Conservation (phyloP, 2,113 vertebrate species). For the Erpornis zantholeuca region DNA sequence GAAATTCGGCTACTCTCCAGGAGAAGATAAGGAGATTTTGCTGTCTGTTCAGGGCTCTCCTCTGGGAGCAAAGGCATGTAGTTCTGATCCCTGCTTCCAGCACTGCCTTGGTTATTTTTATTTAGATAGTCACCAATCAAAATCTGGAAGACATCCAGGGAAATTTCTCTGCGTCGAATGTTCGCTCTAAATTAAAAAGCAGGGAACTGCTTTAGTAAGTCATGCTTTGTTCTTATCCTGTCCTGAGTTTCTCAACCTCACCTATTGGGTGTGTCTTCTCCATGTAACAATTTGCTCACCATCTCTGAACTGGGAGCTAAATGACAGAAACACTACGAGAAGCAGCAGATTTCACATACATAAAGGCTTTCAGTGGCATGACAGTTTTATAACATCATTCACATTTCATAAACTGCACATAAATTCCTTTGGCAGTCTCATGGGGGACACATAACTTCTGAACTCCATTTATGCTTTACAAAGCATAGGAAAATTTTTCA, state of each 20-base stretch:
- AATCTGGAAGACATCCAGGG: neutral
- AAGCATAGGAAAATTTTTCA: neutral
- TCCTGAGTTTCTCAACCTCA: neutral
- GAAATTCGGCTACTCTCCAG: neutral
- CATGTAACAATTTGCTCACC: neutral
- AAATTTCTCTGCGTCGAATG: neutral
- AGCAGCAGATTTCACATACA: neutral
- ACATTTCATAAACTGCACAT: neutral
- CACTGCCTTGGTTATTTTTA: neutral
- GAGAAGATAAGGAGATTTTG: constrained; percentile 6
- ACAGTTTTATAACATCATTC: neutral
- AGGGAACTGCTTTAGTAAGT: neutral
- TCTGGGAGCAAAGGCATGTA: neutral
- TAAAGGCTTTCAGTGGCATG: neutral
- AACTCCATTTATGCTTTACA: neutral
- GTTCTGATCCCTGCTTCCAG: neutral
- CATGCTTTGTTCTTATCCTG: neutral
- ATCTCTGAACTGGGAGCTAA: neutral
- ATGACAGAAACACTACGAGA: neutral
- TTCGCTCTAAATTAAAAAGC: neutral
- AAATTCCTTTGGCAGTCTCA: neutral
- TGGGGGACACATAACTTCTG: neutral
- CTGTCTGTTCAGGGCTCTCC: neutral
- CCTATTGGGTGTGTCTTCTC: neutral
- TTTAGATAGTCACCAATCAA: neutral